Conservation (phyloP, 2,797 vertebrate genomes). For the Acomys russatus region DNA sequence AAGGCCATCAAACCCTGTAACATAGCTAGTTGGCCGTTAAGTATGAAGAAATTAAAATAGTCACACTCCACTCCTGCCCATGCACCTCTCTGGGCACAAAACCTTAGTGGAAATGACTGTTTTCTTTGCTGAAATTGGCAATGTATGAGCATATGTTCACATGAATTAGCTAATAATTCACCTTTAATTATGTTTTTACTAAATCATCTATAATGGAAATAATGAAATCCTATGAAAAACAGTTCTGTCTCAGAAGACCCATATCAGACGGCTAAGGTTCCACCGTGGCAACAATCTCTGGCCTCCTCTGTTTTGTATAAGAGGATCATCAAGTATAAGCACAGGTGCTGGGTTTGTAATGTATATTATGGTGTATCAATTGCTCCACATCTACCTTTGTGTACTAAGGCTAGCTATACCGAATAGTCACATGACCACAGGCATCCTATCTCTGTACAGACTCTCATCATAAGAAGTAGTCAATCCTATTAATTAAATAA, state of each 20-base stretch:
- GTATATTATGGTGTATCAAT: not conserved
- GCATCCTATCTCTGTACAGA: not conserved
- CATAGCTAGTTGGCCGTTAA: not conserved
- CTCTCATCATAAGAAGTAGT: not conserved
- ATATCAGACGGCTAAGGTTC: not conserved
- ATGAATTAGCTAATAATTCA: not conserved
- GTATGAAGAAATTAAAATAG: not conserved
- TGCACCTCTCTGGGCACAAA: not conserved
- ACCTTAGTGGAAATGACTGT: not conserved
- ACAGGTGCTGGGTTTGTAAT: not conserved
- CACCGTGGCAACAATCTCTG: not conserved
- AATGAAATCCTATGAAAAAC: not conserved
- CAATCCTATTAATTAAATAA: not conserved
- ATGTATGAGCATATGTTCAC: not conserved
- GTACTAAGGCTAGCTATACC: not conserved
- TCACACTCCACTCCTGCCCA: not conserved
- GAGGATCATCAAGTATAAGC: not conserved
- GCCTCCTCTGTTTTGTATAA: not conserved
- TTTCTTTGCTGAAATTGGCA: not conserved
- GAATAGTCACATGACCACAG: not conserved
- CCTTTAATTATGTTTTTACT: not conserved
- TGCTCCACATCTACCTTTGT: not conserved
- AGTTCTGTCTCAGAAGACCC: not conserved
- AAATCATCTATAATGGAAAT: constrained; percentile 1
- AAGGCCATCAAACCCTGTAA: not conserved